A percentile compares a stretch with the other conserved stretches of the same genome.
phyloP scores from a whole-genome alignment of 2,113 vertebrate genomes.

The Neolamprologus fasciatus region DNA sequence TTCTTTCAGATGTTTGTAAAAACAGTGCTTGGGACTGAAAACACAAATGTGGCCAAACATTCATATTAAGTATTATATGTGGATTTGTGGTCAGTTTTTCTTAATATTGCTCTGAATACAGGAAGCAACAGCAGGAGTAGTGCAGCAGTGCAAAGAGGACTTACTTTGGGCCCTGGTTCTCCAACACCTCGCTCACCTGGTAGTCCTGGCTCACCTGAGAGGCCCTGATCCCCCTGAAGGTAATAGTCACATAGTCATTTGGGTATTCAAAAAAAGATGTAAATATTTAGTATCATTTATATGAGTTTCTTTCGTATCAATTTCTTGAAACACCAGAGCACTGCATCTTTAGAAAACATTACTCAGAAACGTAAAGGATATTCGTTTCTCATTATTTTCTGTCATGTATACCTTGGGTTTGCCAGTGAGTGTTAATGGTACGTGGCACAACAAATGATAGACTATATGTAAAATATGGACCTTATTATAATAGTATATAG shows the following conservation, averaged over 20 bases:
- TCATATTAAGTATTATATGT: neutral
- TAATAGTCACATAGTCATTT: neutral
- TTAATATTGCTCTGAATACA: neutral
- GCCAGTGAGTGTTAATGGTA: neutral
- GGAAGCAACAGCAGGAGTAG: neutral
- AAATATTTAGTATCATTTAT: neutral
- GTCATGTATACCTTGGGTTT: neutral
- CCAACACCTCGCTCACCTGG: conserved; percentile 63
- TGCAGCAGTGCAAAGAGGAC: neutral
- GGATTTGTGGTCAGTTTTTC: neutral
- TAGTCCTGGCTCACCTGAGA: conserved; percentile 56
- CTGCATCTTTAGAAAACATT: neutral
- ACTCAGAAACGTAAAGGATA: neutral
- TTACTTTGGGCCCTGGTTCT: conserved; percentile 69
- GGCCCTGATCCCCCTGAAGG: conserved; percentile 66
- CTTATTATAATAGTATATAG: rapidly evolving
- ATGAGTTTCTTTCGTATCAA: neutral
- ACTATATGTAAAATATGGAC: neutral
- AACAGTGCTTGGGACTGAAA: too few species aligned
- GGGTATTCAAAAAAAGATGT: neutral
- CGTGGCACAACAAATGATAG: neutral
- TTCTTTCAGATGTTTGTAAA: neutral
- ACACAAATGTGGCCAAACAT: too few species aligned
- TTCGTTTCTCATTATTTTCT: neutral
- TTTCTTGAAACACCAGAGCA: neutral